Evolutionary conservation across 2,797 vertebrate species (phyloP).

Genomic region (Rhadinocentrus ornatus): DNA sequence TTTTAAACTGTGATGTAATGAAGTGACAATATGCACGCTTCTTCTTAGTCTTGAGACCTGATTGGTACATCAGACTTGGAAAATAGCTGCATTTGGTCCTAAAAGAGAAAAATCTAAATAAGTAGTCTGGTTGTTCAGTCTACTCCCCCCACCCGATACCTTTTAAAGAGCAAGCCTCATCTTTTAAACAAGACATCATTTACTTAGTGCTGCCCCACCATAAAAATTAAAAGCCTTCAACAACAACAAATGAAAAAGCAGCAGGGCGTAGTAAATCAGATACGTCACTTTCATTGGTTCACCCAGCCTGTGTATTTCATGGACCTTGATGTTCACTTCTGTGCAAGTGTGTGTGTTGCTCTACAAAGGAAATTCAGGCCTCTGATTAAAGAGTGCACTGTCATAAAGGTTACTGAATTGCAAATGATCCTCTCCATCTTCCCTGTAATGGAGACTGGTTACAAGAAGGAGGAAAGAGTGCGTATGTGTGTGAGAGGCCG

Average conservation of each 20-base stretch:
- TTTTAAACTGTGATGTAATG: neutral
- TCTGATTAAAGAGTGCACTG: slow-evolving; percentile 99
- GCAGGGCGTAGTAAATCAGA: slow-evolving; percentile 88
- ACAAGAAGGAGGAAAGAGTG: slow-evolving; percentile 80
- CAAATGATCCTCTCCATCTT: slow-evolving; percentile 99
- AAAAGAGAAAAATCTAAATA: slow-evolving; percentile 9
- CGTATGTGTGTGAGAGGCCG: slow-evolving; percentile 27
- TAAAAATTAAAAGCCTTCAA: slow-evolving; percentile 93
- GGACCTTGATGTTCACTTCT: slow-evolving; percentile 87
- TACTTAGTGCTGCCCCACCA: slow-evolving; percentile 89
- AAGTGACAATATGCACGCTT: neutral
- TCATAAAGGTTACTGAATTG: slow-evolving; percentile 99
- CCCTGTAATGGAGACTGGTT: slow-evolving; percentile 96
- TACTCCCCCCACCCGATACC: slow-evolving; percentile 18
- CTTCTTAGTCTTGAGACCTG: neutral
- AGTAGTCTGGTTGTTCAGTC: slow-evolving; percentile 33
- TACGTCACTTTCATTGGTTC: slow-evolving; percentile 88
- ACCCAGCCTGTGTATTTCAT: slow-evolving; percentile 91
- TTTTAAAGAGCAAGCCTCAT: slow-evolving; percentile 64
- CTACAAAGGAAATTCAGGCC: slow-evolving; percentile 95
- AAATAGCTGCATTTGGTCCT: neutral
- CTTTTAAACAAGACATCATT: slow-evolving; percentile 87
- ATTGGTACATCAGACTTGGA: neutral
- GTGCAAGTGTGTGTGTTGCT: slow-evolving; percentile 85
- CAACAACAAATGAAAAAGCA: slow-evolving; percentile 92